phyloP scores from a whole-genome alignment of 2,113 vertebrate genomes.

The Oncorhynchus clarkii region DNA sequence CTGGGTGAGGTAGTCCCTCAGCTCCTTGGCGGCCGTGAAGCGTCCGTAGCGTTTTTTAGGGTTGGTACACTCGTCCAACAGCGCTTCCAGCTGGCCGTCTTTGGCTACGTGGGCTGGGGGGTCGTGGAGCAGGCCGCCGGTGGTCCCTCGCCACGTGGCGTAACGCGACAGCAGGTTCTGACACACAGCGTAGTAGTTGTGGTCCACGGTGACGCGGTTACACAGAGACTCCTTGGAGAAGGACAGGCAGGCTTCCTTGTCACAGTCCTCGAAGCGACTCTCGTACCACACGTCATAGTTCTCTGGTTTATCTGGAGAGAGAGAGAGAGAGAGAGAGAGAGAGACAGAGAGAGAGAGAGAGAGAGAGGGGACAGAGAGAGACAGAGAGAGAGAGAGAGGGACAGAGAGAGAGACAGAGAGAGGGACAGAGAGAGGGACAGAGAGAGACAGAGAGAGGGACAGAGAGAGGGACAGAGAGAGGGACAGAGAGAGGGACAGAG shows the following conservation, averaged over 20 bases:
- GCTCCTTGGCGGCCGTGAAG: constrained; percentile 91
- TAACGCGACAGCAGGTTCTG: constrained; percentile 95
- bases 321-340: neutral
- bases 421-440: fast-evolving
- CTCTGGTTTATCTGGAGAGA: constrained; percentile 90
- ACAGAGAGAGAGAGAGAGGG: too few relatives aligned
- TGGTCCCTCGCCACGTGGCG: constrained; percentile 93
- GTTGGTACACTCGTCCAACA: constrained; percentile 94
- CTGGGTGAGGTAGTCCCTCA: constrained; percentile 91
- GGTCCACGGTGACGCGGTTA: constrained; percentile 92
- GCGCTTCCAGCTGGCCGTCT: constrained; percentile 87
- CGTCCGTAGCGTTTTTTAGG: constrained; percentile 91
- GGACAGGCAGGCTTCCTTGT: constrained; percentile 95
- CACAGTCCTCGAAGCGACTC: constrained; percentile 96
- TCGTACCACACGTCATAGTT: constrained; percentile 98
- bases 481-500: too few relatives aligned
- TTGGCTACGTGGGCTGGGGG: constrained; percentile 88
- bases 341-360: neutral
- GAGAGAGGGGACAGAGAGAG: too few relatives aligned
- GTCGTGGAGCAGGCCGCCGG: constrained; percentile 93
- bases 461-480: too few relatives aligned
- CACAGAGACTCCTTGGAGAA: constrained; percentile 98
- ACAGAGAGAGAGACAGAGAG: too few relatives aligned
- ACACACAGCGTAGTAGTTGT: constrained; percentile 98
- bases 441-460: too few relatives aligned